phyloP scores from a whole-genome alignment of 1,140 invertebrate genomes.

The Hestina assimilis region DNA sequence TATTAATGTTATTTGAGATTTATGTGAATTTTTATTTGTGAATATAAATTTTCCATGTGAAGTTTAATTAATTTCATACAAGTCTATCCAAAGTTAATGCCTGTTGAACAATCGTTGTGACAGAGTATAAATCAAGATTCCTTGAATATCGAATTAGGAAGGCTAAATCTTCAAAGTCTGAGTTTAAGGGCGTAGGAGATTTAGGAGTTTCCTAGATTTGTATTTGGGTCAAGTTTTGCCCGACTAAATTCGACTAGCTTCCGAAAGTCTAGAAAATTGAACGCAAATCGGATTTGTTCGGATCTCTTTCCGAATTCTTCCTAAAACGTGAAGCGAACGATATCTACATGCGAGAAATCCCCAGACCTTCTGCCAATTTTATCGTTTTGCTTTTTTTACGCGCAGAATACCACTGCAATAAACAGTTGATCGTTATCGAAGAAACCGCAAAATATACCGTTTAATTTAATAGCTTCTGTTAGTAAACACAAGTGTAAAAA shows the following conservation, averaged over 20 bases:
- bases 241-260: slow-evolving; percentile 45
- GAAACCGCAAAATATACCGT: slow-evolving; percentile 8
- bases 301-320: slow-evolving; percentile 45
- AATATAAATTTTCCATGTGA: not conserved
- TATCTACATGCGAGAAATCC: slow-evolving; percentile 32
- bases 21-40: slow-evolving; percentile 3
- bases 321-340: slow-evolving; percentile 46
- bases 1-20: slow-evolving; percentile 16
- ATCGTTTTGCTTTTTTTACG: slow-evolving; percentile 14
- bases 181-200: slow-evolving; percentile 36
- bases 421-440: slow-evolving; percentile 7
- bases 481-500: not conserved
- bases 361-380: slow-evolving; percentile 13
- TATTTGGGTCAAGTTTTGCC: slow-evolving; percentile 54
- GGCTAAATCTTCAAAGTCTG: slow-evolving; percentile 52
- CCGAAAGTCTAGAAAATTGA: slow-evolving; percentile 70
- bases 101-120: not conserved
- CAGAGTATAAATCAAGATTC: slow-evolving; percentile 26
- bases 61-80: not conserved
- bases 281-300: slow-evolving; percentile 70
- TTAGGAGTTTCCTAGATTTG: slow-evolving; percentile 44
- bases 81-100: not conserved
- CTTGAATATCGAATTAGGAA: slow-evolving; percentile 32
- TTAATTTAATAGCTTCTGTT: slow-evolving; percentile 2
- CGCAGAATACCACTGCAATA: slow-evolving; percentile 4